Evolutionary conservation across 2,888 invertebrate species (phyloP).

Genomic region (Troides aeacus): DNA sequence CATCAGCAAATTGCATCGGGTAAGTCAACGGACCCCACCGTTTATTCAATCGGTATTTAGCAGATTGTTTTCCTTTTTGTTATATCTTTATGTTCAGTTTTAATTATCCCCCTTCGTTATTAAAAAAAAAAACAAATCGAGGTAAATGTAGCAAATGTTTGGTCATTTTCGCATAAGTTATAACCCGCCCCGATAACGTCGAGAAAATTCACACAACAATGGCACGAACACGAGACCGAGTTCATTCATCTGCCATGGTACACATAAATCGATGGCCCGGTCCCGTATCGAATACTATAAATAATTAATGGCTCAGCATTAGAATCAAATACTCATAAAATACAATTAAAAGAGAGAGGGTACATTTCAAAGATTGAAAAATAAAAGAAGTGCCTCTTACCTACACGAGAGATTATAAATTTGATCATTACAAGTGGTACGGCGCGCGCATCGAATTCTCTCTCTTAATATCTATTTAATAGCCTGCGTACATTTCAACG

Average conservation of each 20-base stretch:
- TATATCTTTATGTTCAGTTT: slow-evolving; percentile 32
- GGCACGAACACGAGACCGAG: slow-evolving; percentile 47
- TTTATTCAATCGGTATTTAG: slow-evolving; percentile 39
- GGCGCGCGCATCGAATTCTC: slow-evolving; percentile 67
- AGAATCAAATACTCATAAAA: slow-evolving; percentile 81
- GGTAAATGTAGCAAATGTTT: slow-evolving; percentile 29
- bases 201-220: slow-evolving; percentile 49
- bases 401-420: slow-evolving; percentile 77
- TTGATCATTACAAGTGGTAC: slow-evolving; percentile 75
- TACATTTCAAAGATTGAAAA: slow-evolving; percentile 68
- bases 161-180: slow-evolving; percentile 34
- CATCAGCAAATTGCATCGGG: slow-evolving; percentile 50
- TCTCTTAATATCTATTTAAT: slow-evolving; percentile 73
- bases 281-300: slow-evolving; percentile 78
- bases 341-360: slow-evolving; percentile 78
- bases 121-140: slow-evolving; percentile 2
- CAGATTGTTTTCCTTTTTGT: slow-evolving; percentile 32
- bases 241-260: slow-evolving; percentile 49
- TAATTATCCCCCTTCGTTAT: slow-evolving; percentile 10
- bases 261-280: slow-evolving; percentile 70
- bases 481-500: slow-evolving; percentile 61
- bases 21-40: slow-evolving; percentile 39
- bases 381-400: slow-evolving; percentile 72
- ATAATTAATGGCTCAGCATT: slow-evolving; percentile 78
- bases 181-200: slow-evolving; percentile 9